These are phyloP conservation scores for Plagodis pulveraria DNA, from an alignment of 2,888 invertebrate genomes.

Conservation along the genomic window DNA sequence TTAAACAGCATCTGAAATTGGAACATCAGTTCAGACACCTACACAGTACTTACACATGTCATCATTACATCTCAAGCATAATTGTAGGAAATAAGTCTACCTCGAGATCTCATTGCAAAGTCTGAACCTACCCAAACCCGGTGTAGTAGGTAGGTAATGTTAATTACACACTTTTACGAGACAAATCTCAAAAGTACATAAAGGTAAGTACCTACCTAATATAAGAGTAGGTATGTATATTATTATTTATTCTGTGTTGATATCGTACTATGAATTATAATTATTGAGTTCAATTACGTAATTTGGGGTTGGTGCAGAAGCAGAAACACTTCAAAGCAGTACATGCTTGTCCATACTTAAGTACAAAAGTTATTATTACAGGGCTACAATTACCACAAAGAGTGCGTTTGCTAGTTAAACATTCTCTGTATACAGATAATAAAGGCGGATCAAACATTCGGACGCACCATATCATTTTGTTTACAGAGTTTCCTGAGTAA, in stretches of 20 bases:
- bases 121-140: background rate
- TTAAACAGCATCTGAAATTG: constrained; percentile 42
- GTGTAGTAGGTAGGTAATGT: background rate
- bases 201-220: too few relatives aligned
- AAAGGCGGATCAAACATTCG: constrained; percentile 83
- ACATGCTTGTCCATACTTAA: constrained; percentile 47
- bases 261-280: too few relatives aligned
- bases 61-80: constrained; percentile 11
- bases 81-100: constrained; percentile 2
- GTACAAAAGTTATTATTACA: constrained; percentile 61
- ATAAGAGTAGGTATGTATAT: too few relatives aligned
- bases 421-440: constrained; percentile 78
- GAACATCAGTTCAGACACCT: constrained; percentile 25
- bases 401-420: constrained; percentile 73
- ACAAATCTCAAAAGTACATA: too few relatives aligned
- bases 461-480: constrained; percentile 83
- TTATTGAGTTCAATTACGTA: constrained; percentile 5
- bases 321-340: constrained; percentile 49
- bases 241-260: too few relatives aligned
- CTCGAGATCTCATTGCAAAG: background rate
- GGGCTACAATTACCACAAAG: constrained; percentile 69
- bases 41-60: constrained; percentile 1
- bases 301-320: constrained; percentile 1
- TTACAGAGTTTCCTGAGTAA: constrained; percentile 84
- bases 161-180: background rate